Conservation (phyloP, 2,888 invertebrate genomes). For the Ypsolopha scabrella region DNA sequence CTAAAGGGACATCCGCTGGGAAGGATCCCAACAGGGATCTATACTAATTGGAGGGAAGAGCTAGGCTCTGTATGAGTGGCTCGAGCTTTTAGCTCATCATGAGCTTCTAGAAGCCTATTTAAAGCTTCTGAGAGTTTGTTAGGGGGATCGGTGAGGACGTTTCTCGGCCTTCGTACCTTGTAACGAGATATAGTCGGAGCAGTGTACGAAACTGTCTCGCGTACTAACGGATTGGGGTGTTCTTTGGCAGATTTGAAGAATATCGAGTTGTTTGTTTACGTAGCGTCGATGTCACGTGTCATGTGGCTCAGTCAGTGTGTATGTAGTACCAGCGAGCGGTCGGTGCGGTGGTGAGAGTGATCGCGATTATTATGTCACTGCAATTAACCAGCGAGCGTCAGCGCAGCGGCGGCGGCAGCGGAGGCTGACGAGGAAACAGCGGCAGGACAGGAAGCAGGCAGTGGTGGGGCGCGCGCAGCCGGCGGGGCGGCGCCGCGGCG, state of each 20-base stretch:
- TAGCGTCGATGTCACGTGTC: background rate
- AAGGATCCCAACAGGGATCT: too few relatives aligned
- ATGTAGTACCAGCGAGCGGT: slow-evolving; percentile 8
- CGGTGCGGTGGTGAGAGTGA: slow-evolving; percentile 14
- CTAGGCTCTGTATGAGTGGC: too few relatives aligned
- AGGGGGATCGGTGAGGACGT: too few relatives aligned
- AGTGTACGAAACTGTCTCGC: too few relatives aligned
- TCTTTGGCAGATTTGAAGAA: background rate
- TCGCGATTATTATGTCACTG: slow-evolving; percentile 12
- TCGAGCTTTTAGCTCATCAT: too few relatives aligned
- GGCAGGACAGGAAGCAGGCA: slow-evolving; percentile 26
- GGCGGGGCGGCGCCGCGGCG: slow-evolving; percentile 19
- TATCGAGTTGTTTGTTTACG: background rate
- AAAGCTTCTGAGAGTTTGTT: too few relatives aligned
- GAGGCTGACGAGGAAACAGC: slow-evolving; percentile 36
- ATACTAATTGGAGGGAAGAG: too few relatives aligned
- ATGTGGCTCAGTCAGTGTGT: background rate
- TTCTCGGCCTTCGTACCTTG: too few relatives aligned
- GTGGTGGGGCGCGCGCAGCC: slow-evolving; percentile 11
- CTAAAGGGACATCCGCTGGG: too few relatives aligned
- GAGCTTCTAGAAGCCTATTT: too few relatives aligned
- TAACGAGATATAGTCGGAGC: too few relatives aligned
- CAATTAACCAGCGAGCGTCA: slow-evolving; percentile 8
- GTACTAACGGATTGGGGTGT: too few relatives aligned
- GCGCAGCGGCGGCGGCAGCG: slow-evolving; percentile 15